phyloP scores from a whole-genome alignment of 2,797 vertebrate species.

The Hoplostethus atlanticus region DNA sequence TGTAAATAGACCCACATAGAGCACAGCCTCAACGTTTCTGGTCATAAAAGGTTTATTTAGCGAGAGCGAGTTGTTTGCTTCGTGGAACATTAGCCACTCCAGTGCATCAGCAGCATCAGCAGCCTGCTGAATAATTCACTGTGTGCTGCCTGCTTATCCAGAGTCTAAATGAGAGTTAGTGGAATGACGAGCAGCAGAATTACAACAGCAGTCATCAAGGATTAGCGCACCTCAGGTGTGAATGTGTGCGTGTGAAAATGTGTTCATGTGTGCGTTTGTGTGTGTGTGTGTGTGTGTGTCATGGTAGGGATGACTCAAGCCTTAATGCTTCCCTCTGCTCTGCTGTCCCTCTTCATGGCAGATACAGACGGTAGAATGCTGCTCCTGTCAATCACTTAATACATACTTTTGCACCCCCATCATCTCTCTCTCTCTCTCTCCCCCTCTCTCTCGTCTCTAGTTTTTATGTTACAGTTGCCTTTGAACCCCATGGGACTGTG shows the following conservation, averaged over 20 bases:
- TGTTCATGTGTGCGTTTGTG: neutral
- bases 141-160: slow-evolving; percentile 46
- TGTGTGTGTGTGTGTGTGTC: neutral
- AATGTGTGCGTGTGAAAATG: neutral
- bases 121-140: slow-evolving; percentile 67
- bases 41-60: slow-evolving; percentile 42
- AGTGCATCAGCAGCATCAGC: slow-evolving; percentile 6
- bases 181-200: slow-evolving; percentile 57
- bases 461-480: slow-evolving; percentile 37
- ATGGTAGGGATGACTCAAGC: slow-evolving; percentile 22
- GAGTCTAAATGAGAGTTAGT: slow-evolving; percentile 53
- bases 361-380: slow-evolving; percentile 13
- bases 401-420: slow-evolving; percentile 1
- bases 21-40: slow-evolving; percentile 24
- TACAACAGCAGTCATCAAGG: slow-evolving; percentile 49
- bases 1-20: slow-evolving; percentile 17
- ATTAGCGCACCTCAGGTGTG: slow-evolving; percentile 45
- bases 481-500: slow-evolving; percentile 5
- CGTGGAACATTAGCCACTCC: slow-evolving; percentile 39
- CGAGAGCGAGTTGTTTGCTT: slow-evolving; percentile 37
- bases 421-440: slow-evolving; percentile 3
- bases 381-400: slow-evolving; percentile 22
- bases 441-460: slow-evolving; percentile 7
- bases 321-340: slow-evolving; percentile 18
- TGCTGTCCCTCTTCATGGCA: slow-evolving; percentile 26